Evolutionary conservation across 2,888 invertebrate species (phyloP).

Genomic region (Cantharis rufa): DNA sequence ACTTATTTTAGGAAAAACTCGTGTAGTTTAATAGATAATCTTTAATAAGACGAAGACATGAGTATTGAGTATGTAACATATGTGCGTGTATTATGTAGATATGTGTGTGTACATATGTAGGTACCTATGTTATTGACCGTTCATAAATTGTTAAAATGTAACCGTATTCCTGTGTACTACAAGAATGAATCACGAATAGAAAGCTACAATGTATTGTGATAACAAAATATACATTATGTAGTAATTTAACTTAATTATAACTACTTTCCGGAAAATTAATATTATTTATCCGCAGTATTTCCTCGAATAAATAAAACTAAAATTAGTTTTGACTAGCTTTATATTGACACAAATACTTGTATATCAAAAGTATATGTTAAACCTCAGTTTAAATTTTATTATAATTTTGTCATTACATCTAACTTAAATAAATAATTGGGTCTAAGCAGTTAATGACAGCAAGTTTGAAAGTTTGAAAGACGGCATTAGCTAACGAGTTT

Average conservation of each 20-base stretch:
- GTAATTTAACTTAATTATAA: background rate
- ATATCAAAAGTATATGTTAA: background rate
- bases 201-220: background rate
- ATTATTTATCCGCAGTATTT: background rate
- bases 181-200: background rate
- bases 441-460: conserved; percentile 34
- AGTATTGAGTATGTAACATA: too few relatives aligned
- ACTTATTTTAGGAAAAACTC: too few relatives aligned
- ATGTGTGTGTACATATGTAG: too few relatives aligned
- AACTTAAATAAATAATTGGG: conserved; percentile 17
- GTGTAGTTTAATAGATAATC: too few relatives aligned
- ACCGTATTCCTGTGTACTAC: too few relatives aligned
- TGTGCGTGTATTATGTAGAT: too few relatives aligned
- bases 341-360: background rate
- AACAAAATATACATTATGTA: background rate
- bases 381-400: background rate
- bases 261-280: background rate
- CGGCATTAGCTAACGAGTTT: conserved; percentile 40
- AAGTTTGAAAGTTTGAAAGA: conserved; percentile 35
- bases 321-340: background rate
- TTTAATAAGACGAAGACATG: too few relatives aligned
- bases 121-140: too few relatives aligned
- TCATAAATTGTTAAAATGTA: too few relatives aligned
- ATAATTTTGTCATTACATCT: background rate
- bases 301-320: background rate